phyloP scores from a whole-genome alignment of 2,888 invertebrate species.

The Cheilosia variabilis region DNA sequence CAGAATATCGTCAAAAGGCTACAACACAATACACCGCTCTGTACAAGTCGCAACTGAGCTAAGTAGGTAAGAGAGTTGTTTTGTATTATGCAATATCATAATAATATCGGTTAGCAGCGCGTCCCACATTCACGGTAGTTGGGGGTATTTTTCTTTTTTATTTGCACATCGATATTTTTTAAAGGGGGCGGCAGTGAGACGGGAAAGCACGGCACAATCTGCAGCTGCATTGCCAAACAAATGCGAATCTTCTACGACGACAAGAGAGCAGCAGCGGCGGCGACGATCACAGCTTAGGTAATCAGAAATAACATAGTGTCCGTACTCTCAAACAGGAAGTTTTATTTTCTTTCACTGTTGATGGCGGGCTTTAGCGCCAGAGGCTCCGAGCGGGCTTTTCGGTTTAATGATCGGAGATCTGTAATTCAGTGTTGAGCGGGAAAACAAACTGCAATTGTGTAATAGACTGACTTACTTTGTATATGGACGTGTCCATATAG shows the following conservation, averaged over 20 bases:
- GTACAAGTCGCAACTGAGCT: conserved; percentile 3
- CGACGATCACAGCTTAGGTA: conserved; percentile 45
- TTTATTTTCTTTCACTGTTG: conserved; percentile 34
- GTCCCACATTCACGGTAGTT: conserved; percentile 79
- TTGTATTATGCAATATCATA: conserved; percentile 54
- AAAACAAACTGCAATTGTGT: conserved; percentile 37
- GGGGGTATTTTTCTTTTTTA: conserved; percentile 5
- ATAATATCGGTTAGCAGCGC: conserved; percentile 81
- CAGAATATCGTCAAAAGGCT: conserved; percentile 34
- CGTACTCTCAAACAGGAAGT: conserved; percentile 60
- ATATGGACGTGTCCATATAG: background rate
- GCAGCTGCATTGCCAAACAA: conserved; percentile 56
- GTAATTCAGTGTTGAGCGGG: conserved; percentile 26
- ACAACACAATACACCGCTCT: conserved; percentile 6
- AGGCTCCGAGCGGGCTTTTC: conserved; percentile 1
- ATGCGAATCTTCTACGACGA: conserved; percentile 38
- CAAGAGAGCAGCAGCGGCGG: background rate
- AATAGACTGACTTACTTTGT: conserved; percentile 23
- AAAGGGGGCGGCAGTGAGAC: background rate
- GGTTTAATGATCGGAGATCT: conserved; percentile 9
- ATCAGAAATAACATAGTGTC: conserved; percentile 55
- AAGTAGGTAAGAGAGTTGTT: conserved; percentile 4
- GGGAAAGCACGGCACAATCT: background rate
- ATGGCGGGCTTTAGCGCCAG: conserved; percentile 14
- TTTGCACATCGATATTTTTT: conserved; percentile 23